Evolutionary conservation across 37 sponge, comb jelly and placozoan species (phyloP), one percentile per base, ranked within the genome.

Genomic region (Chondrosia reniformis): DNA sequence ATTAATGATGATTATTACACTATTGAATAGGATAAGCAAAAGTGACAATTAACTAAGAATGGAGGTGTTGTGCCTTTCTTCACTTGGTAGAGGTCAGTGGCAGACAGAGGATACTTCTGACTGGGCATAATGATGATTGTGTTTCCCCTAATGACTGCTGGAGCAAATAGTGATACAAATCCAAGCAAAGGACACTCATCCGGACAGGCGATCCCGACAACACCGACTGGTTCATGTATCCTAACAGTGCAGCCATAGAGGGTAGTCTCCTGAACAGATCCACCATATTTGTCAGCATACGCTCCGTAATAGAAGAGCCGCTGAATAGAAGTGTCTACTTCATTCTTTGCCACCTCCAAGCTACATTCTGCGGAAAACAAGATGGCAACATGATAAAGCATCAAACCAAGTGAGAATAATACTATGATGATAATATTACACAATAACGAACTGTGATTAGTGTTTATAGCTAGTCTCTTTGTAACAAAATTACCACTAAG

Each of bases 231-330:
- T 38, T 97, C 98, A 61, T 94, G 84, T 63, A 96, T 83, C 42
- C 82, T 42, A 15, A 92, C 95, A 33, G 96, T 96, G 38, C 83
- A 81, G 27, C 96, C 96, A 77, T 96, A 96, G 58, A 96, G 80
- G 25, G 85, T 89, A 19, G 96, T 96, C 72, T 96, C 96, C 96
- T 96, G 96, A 24, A 96, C 97, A 25, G 73, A 62, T 0, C 97
- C 95, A 33, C 97, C 97, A 41, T 88, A 96, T 46, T 96, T 96
- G 91, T 97, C 98, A 78, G 96, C 95, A 82, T 95, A 95, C 25
- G 96, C 98, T 21, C 96, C 98, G 84, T 92, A 94, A 76, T 91
- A 83, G 82, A 94, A 97, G 32, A 97, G 91, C n/a, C 95, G 31
- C 76, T 89, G 88, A 40, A 97, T 87, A 40, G 98, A 36, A 17